These are phyloP conservation scores for Sclerurus mexicanus DNA, from an alignment of 2,113 vertebrate species.

Conservation along the genomic window DNA sequence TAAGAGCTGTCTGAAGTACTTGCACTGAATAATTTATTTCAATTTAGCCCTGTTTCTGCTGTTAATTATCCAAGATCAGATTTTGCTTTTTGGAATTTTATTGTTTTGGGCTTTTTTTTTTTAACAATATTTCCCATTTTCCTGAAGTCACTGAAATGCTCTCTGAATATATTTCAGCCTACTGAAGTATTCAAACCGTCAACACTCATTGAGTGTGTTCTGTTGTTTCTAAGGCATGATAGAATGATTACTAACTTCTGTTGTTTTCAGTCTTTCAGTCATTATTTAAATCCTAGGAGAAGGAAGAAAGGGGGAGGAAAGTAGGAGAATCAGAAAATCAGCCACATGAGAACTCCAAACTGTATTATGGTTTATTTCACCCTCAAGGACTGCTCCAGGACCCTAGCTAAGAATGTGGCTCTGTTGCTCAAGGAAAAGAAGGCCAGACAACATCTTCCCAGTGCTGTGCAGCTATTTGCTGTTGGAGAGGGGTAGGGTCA, in stretches of 20 bases:
- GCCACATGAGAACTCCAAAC: background rate
- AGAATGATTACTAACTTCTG: background rate
- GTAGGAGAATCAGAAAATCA: background rate
- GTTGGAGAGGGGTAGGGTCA: background rate
- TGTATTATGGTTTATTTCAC: background rate
- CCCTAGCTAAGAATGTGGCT: background rate
- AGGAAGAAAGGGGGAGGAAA: background rate
- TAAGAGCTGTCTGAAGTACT: conserved; percentile 65
- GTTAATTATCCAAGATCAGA: conserved; percentile 60
- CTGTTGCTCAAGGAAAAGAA: background rate
- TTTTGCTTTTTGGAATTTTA: background rate
- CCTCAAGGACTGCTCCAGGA: background rate
- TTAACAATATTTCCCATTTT: background rate
- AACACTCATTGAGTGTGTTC: background rate
- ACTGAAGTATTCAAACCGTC: background rate
- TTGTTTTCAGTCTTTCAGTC: conserved; percentile 21
- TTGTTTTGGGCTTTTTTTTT: background rate
- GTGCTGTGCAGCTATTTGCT: background rate
- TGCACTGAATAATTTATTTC: conserved; percentile 68
- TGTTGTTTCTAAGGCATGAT: background rate
- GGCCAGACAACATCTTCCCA: background rate
- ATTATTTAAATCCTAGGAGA: conserved; percentile 15
- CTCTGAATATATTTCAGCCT: conserved; percentile 16
- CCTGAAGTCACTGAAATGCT: background rate
- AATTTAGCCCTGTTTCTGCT: conserved; percentile 49